Evolutionary conservation across 2,888 invertebrate genomes (phyloP), one percentile per base, ranked within the genome.

Genomic region (Resseliella maxima): DNA sequence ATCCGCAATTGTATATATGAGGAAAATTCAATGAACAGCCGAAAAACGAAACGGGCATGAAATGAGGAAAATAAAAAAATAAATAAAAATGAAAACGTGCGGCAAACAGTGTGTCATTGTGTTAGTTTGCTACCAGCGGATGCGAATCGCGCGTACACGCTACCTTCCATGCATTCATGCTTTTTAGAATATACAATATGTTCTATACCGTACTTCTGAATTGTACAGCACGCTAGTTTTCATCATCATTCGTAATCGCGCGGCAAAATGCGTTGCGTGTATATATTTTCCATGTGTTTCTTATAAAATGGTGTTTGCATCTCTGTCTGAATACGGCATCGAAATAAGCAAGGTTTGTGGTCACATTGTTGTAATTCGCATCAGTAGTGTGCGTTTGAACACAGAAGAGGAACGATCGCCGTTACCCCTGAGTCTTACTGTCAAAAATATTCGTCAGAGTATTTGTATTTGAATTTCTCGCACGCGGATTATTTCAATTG

Each of bases 341-440:
- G 72, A 72, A 31, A 72, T 15, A 2, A 0, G 24, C 31, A 72
- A n/a, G 72, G 72, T 72, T 15, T 72, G 72, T 72, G 72, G 72
- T 72, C 31, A 35, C 15, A 72, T 72, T 72, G 72, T 72, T 72
- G 72, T 31, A 72, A 5, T 72, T 72, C 72, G 72, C 72, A 72
- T 72, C 72, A 31, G 27, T 72, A 72, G 72, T 72, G 72, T 72
- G 72, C 35, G 72, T 72, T 31, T 35, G 72, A 72, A 31, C 72
- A 72, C 31, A 72, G 72, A 31, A 31, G 72, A 72, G 72, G 12
- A 72, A 72, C 72, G 72, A 72, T 72, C 72, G 31, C 15, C 15
- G 15, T 59, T 27, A 59, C 59, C 27, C n/a, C 27, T 12, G 59
- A 10, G 18, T 24, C 18, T 24, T 2, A 18, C 72, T 72, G 72